phyloP scores from a whole-genome alignment of 2,113 vertebrate species.

The Collichthys lucidus region DNA sequence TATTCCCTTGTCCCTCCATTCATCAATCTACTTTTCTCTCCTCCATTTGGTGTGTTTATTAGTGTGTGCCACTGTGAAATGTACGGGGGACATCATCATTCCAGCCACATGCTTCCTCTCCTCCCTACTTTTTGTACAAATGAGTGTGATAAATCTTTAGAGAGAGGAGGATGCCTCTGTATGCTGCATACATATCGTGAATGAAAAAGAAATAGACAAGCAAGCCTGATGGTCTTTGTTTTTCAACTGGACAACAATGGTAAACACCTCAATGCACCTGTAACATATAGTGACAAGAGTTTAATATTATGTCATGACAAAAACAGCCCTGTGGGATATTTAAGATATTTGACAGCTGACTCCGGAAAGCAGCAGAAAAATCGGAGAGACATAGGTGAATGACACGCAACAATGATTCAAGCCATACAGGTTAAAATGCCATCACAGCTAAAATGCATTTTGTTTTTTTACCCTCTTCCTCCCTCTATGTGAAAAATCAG shows the following conservation, averaged over 20 bases:
- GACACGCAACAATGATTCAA: background rate
- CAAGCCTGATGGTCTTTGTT: slow-evolving; percentile 26
- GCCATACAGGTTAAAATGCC: background rate
- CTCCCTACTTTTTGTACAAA: slow-evolving; percentile 50
- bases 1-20: background rate
- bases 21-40: slow-evolving; percentile 7
- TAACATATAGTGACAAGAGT: background rate
- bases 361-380: background rate
- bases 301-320: background rate
- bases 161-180: background rate
- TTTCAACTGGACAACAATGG: slow-evolving; percentile 11
- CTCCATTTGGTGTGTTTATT: slow-evolving; percentile 2
- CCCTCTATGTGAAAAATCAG: background rate
- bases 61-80: background rate
- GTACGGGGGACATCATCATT: slow-evolving; percentile 57
- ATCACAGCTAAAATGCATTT: background rate
- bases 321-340: background rate
- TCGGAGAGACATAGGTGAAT: background rate
- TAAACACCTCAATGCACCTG: background rate
- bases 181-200: slow-evolving; percentile 48
- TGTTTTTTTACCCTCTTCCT: background rate
- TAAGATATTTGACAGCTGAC: background rate
- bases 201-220: background rate
- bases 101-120: slow-evolving; percentile 40
- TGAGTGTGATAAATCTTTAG: slow-evolving; percentile 64